phyloP scores from a whole-genome alignment of 1,140 invertebrate species.

The Scaptomyza graminum region DNA sequence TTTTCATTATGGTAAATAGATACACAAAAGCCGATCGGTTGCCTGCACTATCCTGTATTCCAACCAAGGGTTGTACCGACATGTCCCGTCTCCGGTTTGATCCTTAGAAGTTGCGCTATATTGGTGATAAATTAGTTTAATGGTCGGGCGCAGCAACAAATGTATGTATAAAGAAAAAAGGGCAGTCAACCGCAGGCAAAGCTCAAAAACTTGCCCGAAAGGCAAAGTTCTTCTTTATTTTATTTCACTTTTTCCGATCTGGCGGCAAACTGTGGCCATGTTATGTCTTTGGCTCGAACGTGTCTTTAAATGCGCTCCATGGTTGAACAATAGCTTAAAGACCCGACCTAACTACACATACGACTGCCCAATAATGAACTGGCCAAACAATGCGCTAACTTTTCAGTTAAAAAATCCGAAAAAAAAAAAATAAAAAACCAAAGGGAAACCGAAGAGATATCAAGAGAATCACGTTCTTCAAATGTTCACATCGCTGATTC shows the following conservation, averaged over 20 bases:
- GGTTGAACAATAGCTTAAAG: slow-evolving; percentile 31
- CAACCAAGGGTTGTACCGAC: slow-evolving; percentile 45
- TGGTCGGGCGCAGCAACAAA: slow-evolving; percentile 48
- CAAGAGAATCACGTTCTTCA: slow-evolving; percentile 56
- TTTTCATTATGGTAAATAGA: slow-evolving; percentile 81
- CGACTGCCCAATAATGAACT: slow-evolving; percentile 62
- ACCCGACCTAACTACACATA: slow-evolving; percentile 42
- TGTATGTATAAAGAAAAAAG: slow-evolving; percentile 25
- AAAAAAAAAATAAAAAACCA: slow-evolving; percentile 30
- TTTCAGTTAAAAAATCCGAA: slow-evolving; percentile 38
- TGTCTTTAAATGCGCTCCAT: slow-evolving; percentile 46
- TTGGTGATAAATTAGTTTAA: slow-evolving; percentile 83
- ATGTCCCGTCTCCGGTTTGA: slow-evolving; percentile 25
- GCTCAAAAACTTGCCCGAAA: slow-evolving; percentile 39
- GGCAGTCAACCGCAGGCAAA: slow-evolving; percentile 69
- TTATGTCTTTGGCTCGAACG: slow-evolving; percentile 45
- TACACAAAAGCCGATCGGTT: slow-evolving; percentile 67
- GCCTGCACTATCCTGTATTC: slow-evolving; percentile 17
- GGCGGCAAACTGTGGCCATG: slow-evolving; percentile 50
- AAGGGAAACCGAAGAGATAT: slow-evolving; percentile 27
- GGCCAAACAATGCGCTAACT: slow-evolving; percentile 64
- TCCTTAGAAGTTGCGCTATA: slow-evolving; percentile 58
- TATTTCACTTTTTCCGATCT: slow-evolving; percentile 30
- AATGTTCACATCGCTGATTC: slow-evolving; percentile 74
- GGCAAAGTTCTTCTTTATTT: slow-evolving; percentile 20